Evolutionary conservation across 2,113 vertebrate species (phyloP), one percentile per base, ranked within the genome.

Genomic region (Calyptomena viridis): DNA sequence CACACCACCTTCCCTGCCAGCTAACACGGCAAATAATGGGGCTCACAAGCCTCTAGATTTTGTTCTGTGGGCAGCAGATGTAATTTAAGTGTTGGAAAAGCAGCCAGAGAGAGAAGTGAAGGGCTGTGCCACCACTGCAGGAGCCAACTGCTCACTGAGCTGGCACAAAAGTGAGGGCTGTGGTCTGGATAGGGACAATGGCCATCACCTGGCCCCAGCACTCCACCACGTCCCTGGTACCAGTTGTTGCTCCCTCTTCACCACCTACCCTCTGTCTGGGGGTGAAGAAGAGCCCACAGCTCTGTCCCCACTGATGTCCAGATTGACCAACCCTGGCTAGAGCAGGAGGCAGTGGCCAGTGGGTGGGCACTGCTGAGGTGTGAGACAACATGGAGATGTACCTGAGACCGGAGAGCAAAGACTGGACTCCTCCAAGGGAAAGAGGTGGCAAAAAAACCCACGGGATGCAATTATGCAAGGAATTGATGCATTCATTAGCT

Each of bases 271-370:
- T 58, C 64, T 42, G 59, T 24, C 55, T 11, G 8, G 22, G 21
- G 28, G 40, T 69, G 39, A 44, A 76, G 46, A 42, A 59, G 30
- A 64, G 18, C 55, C 49, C 9, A 2, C 1, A 2, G 12, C 44
- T 81, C 59, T 3, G 0, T 55, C 49, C 25, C 25, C 33, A 23
- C 22, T 0, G 0, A 7, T 25, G 9, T n/a, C 47, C 1, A 0
- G 2, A 5, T 14, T 60, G 56, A 25, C 10, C 6, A 2, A 9
- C 30, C 39, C 59, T 33, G 5, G 31, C n/a, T 67, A 22, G 20
- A 8, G 3, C 17, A 13, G 35, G 39, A 46, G 42, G 8, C 52
- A 47, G 68, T 25, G 14, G 9, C 39, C 42, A 39, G 24, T 23
- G 40, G 39, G 18, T 44, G 12, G 55, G 13, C 66, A 66, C 40